A percentile compares a stretch with the other conserved stretches of the same genome.
Conservation (phyloP, 2,888 invertebrate genomes). For the Trichacis sp. region DNA sequence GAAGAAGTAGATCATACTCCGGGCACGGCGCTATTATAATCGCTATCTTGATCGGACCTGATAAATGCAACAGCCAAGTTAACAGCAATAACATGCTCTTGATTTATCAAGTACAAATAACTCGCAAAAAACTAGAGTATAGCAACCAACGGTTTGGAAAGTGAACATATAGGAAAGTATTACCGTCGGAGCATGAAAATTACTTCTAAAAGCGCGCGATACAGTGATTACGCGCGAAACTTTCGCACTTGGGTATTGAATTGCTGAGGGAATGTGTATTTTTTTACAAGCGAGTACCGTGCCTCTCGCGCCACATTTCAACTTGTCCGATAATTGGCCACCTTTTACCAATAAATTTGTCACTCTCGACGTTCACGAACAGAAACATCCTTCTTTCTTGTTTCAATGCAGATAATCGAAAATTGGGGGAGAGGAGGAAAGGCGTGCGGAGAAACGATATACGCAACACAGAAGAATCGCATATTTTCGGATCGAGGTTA, state of each 20-base stretch:
- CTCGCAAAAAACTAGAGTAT: constrained; percentile 9
- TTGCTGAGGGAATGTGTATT: not conserved
- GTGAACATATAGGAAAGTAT: constrained; percentile 41
- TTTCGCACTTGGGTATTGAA: constrained; percentile 26
- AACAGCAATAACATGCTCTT: not conserved
- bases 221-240: constrained; percentile 39
- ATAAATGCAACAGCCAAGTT: too few relatives aligned
- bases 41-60: constrained; percentile 1
- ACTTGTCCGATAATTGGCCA: too few relatives aligned
- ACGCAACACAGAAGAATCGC: not conserved
- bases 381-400: too few relatives aligned
- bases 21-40: not conserved
- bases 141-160: constrained; percentile 37
- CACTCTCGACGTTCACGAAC: too few relatives aligned
- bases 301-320: too few relatives aligned
- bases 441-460: not conserved
- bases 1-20: too few relatives aligned
- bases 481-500: constrained; percentile 21
- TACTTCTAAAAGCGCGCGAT: constrained; percentile 27
- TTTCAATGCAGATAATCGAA: too few relatives aligned
- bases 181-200: constrained; percentile 39
- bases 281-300: not conserved
- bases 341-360: not conserved
- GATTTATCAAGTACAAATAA: constrained; percentile 3
- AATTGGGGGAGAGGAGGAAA: too few relatives aligned